Evolutionary conservation across 2,113 vertebrate species (phyloP), one percentile per base, ranked within the genome.

Genomic region (Lamprologus callipterus): DNA sequence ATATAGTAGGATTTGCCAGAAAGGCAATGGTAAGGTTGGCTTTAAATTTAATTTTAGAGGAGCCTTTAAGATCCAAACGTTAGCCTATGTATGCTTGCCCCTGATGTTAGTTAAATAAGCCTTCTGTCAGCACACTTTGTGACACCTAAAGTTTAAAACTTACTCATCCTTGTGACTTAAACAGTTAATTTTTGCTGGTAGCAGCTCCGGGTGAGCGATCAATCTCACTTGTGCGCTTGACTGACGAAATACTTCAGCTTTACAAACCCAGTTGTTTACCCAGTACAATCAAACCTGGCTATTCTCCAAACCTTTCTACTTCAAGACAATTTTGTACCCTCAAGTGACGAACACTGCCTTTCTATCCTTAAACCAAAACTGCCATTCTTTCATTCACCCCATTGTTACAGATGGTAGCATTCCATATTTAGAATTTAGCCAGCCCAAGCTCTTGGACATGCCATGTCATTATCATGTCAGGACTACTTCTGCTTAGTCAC

Each of bases 391-490:
- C 78, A 16, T 85, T 63, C 79, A 26, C 37, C 45, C 40, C 80
- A 49, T 82, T 83, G 70, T 85, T 60, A 37, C n/a, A 84, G 60
- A 82, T 35, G 19, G 60, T 49, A 16, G 31, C 57, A 9, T 84
- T 85, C 57, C 26, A 31, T 88, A 55, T 82, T 82, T 31, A 55
- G 53, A 79, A 85, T 17, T 78, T 83, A 65, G 87, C 33, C 89
- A 19, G 82, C 80, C 87, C 17, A 53, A 83, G 78, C 57, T 63
- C 28, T 68, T 7, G 14, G n/a, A 84, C 86, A 49, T n/a, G 83
- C 81, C 82, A 91, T 85, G 90, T 91, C 88, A 90, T 95, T 93
- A 94, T 90, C 86, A 82, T 63, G 82, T 89, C 85, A 87, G 78
- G 85, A 60, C 85, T 11, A 7, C 35, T 86, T 87, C 83, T 57